These are phyloP conservation scores for Oriolus oriolus DNA, from an alignment of 2,113 vertebrate genomes.

Conservation along the genomic window DNA sequence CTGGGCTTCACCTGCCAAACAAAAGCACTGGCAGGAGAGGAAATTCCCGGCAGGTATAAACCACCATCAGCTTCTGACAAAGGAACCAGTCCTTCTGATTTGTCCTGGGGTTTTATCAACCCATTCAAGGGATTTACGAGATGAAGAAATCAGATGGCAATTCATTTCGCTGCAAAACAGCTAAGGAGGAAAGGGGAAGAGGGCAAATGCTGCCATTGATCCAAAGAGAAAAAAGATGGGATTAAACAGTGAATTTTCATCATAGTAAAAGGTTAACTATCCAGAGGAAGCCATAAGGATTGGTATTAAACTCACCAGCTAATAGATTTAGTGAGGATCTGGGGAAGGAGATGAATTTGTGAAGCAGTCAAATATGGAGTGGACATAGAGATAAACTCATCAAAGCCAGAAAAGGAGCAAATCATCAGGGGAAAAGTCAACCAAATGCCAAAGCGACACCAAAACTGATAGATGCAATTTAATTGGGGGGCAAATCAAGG, in stretches of 20 bases:
- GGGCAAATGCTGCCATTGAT: background rate
- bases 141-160: background rate
- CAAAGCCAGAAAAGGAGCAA: background rate
- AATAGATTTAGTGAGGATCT: background rate
- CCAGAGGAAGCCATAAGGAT: background rate
- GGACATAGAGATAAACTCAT: background rate
- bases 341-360: background rate
- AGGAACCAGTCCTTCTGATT: background rate
- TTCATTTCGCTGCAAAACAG: background rate
- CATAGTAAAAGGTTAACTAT: background rate
- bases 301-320: background rate
- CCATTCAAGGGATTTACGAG: background rate
- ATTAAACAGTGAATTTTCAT: slow-evolving; percentile 17
- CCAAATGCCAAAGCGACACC: background rate
- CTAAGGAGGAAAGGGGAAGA: background rate
- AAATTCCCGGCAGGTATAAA: background rate
- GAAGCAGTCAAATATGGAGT: background rate
- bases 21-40: background rate
- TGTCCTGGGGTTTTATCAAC: background rate
- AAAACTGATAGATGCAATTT: background rate
- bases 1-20: background rate
- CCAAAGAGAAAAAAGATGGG: background rate
- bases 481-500: background rate
- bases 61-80: background rate
- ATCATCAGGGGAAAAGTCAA: background rate